Base-by-base conservation (phyloP, 2,113 vertebrate species). In the Hipposideros armiger region DNA sequence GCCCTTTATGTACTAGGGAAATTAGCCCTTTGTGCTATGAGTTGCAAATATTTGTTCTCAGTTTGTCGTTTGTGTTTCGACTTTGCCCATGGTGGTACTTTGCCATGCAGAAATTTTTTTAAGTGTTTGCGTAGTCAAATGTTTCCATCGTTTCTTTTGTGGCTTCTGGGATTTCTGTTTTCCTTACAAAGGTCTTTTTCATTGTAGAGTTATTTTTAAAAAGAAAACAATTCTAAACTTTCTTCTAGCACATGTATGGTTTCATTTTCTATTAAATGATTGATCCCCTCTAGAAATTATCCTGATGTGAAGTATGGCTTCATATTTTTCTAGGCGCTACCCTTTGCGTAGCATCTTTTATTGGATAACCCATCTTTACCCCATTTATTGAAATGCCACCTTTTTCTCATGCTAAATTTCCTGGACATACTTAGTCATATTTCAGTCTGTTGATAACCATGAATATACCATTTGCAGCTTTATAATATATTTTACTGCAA, bases 1-100 rank as follows among this genome's bases (percentile, higher is more conserved):
- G 50, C 40, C 73, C 19, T 82, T 50, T 89, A 7, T 80, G 36
- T 30, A 5, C 45, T 17, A 83, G 62, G 76, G 76, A 73, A 90
- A 88, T 76, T 26, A 90, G 58, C 40, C 84, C 76, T 90, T 64
- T 85, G 87, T 58, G 22, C 64, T 78, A 7, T 56, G 76, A 88
- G 77, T 66, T 90, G 87, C 91, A 97, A 92, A 96, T 96, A 85
- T 95, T 96, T 96, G 91, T 82, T 85, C 76, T 88, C 40, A 1
- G 30, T 62, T 78, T 95, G 93, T 69, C 81, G 30, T 92, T 90
- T 96, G 85, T 64, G 66, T 91, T 90, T 82, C 42, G 42, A 82
- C 84, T 93, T 93, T 90, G 62, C 69, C 82, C 24, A 19, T 22
- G 10, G 47, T 90, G 45, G n/a, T 64, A 60, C 2, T 91, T 95